These are phyloP conservation scores for Lagopus muta DNA, from an alignment of 2,113 vertebrate genomes.

Conservation along the genomic window DNA sequence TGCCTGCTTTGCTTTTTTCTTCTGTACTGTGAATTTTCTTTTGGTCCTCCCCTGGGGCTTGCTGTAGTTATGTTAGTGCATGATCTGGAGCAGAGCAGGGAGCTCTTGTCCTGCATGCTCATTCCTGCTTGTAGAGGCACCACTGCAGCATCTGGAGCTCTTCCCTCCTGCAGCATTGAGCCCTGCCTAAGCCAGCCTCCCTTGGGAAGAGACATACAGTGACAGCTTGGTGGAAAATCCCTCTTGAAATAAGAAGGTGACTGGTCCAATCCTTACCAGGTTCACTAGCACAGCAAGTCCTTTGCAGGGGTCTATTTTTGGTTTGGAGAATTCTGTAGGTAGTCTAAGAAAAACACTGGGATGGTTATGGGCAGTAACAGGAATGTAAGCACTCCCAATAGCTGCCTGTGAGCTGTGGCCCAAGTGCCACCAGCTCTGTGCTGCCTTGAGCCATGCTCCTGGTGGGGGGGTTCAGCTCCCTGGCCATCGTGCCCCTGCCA, in stretches of 20 bases:
- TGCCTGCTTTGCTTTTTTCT: background rate
- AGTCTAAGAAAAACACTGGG: background rate
- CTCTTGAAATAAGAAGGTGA: background rate
- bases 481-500: background rate
- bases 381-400: background rate
- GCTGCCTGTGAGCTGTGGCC: background rate
- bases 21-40: background rate
- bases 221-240: conserved; percentile 34
- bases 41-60: background rate
- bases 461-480: rapidly evolving
- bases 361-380: background rate
- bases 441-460: rapidly evolving
- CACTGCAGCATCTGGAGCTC: background rate
- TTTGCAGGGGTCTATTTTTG: background rate
- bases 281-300: background rate
- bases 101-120: background rate
- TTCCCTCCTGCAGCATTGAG: background rate
- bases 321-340: background rate
- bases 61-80: rapidly evolving
- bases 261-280: conserved; percentile 29
- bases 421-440: rapidly evolving
- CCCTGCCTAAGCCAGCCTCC: background rate
- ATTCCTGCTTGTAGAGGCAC: background rate
- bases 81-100: background rate
- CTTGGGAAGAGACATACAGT: background rate